A percentile compares a stretch with the other conserved stretches of the same genome.
Conservation (phyloP, 2,888 invertebrate genomes). For the Scaptomyza cyrtandrae region DNA sequence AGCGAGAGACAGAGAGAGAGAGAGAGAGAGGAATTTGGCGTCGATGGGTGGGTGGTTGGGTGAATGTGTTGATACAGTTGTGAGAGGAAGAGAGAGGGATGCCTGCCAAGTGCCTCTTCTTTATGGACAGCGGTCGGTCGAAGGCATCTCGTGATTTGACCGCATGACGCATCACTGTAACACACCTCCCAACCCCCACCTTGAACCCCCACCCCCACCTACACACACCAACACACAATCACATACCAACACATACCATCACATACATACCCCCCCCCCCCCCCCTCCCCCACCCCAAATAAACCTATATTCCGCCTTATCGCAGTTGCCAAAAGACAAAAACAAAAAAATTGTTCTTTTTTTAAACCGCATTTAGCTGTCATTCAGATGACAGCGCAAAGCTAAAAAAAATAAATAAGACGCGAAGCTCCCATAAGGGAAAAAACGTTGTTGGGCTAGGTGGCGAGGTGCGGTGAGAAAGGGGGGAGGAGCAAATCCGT, state of each 20-base stretch:
- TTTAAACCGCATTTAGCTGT: slow-evolving; percentile 26
- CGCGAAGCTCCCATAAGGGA: slow-evolving; percentile 7
- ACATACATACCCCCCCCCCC: background rate
- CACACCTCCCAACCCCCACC: slow-evolving; percentile 8
- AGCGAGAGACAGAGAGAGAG: background rate
- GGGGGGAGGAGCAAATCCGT: background rate
- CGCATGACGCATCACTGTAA: slow-evolving; percentile 47
- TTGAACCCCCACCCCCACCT: background rate
- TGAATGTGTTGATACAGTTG: background rate
- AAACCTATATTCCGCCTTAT: background rate
- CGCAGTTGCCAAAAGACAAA: slow-evolving; percentile 19
- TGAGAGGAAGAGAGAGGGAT: slow-evolving; percentile 1
- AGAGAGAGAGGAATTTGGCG: no score
- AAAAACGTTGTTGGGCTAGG: no score
- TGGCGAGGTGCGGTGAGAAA: no score
- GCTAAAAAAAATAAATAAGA: slow-evolving; percentile 1
- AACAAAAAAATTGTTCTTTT: slow-evolving; percentile 14
- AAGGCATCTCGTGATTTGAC: slow-evolving; percentile 69
- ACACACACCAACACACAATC: background rate
- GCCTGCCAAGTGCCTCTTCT: slow-evolving; percentile 55
- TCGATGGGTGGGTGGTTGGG: no score
- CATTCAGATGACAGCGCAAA: slow-evolving; percentile 24
- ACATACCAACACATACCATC: no score
- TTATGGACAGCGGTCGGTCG: slow-evolving; percentile 19
- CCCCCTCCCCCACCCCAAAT: no score